Conservation (phyloP, 2,888 invertebrate genomes). For the Hermaeophaga mercurialis region DNA sequence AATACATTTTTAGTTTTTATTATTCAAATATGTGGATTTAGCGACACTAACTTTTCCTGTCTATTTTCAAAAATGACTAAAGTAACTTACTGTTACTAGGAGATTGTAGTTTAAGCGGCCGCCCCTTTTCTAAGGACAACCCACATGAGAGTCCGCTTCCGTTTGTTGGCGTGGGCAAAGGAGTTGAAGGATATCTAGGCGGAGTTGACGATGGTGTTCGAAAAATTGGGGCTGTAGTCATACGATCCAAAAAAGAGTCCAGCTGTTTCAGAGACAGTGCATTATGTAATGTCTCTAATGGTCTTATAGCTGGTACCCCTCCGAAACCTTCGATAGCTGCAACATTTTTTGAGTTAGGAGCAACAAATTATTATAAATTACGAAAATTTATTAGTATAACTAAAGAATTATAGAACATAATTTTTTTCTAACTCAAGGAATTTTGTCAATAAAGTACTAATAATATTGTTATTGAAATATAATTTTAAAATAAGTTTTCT, state of each 20-base stretch:
- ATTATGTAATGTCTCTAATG: conserved; percentile 97
- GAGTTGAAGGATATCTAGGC: conserved; percentile 67
- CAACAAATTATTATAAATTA: too few species aligned
- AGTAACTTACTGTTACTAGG: conserved; percentile 61
- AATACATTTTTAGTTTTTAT: too few species aligned
- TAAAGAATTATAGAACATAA: too few species aligned
- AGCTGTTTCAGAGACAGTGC: conserved; percentile 90
- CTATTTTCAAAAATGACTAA: too few species aligned
- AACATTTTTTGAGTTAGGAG: too few species aligned
- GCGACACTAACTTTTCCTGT: too few species aligned
- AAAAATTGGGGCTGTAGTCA: conserved; percentile 76
- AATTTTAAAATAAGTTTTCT: too few species aligned
- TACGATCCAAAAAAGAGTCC: conserved; percentile 86
- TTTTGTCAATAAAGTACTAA: too few species aligned
- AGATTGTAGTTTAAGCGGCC: conserved; percentile 57
- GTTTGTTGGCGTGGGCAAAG: conserved; percentile 55
- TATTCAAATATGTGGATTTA: too few species aligned
- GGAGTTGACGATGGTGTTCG: conserved; percentile 76
- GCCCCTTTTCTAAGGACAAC: conserved; percentile 43
- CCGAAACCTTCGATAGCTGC: conserved; percentile 83
- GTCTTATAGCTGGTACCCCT: conserved; percentile 93
- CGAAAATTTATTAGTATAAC: too few species aligned
- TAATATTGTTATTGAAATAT: too few species aligned
- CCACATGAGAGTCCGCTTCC: conserved; percentile 38
- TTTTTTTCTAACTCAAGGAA: too few species aligned